These are phyloP conservation scores for Acrossocheilus fasciatus DNA, from an alignment of 2,797 vertebrate species.

Conservation along the genomic window DNA sequence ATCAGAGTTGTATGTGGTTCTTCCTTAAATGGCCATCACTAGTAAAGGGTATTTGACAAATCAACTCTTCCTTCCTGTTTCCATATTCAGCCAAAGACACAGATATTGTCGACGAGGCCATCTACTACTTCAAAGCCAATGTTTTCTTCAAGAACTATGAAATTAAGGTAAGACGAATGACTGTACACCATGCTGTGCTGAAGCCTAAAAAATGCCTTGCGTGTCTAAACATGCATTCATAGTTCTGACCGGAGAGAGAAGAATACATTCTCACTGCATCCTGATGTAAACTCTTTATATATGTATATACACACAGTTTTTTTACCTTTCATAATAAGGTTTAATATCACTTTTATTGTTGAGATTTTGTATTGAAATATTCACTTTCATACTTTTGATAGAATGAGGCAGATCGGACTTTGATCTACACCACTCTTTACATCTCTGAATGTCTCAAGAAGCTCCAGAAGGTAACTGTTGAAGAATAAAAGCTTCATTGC, in stretches of 20 bases:
- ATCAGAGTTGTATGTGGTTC: not conserved
- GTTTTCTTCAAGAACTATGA: slow-evolving; percentile 99
- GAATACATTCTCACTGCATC: not conserved
- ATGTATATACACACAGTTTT: not conserved
- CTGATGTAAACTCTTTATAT: no score
- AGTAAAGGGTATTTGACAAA: not conserved
- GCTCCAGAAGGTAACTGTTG: slow-evolving; percentile 89
- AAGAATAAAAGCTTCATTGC: not conserved
- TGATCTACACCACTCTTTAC: slow-evolving; percentile 97
- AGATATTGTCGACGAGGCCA: slow-evolving; percentile 97
- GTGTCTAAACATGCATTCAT: slow-evolving; percentile 37
- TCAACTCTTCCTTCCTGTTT: slow-evolving; percentile 39
- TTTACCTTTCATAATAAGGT: not conserved
- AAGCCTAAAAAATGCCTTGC: slow-evolving; percentile 6
- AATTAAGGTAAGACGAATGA: slow-evolving; percentile 88
- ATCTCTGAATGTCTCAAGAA: slow-evolving; percentile 99
- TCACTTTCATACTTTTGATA: slow-evolving; percentile 60
- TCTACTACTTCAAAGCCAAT: slow-evolving; percentile 99
- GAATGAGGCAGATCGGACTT: slow-evolving; percentile 97
- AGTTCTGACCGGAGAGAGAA: not conserved
- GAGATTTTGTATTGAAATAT: not conserved
- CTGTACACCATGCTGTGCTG: not conserved
- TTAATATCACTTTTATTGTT: not conserved
- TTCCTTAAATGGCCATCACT: slow-evolving; percentile 57
- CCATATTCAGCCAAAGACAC: slow-evolving; percentile 86